Evolutionary conservation across 2,888 invertebrate species (phyloP), one percentile per base, ranked within the genome.

Genomic region (Ditylenchus weischeri): DNA sequence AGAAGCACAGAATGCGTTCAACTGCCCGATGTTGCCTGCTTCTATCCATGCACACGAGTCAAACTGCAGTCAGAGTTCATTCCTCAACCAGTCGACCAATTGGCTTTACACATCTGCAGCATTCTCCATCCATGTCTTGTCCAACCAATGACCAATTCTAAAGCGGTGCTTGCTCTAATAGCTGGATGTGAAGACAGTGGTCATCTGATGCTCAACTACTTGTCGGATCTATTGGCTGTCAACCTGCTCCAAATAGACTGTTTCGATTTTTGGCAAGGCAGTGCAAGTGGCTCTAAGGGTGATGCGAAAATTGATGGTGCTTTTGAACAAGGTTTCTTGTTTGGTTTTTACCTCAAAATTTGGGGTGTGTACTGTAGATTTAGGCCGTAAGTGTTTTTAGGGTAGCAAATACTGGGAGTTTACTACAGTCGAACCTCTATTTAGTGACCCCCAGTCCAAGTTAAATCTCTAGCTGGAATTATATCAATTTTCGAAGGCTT

Each of bases 201-300:
- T 21, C 54, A 54, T 29, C 54, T 54, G 2, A 10, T 54, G 13
- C 21, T 66, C 11, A 66, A 73, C 35, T 51, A 66, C 13, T 65
- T 77, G 5, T 71, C 76, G 35, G 65, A 78, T 65, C 69, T 54
- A 18, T 48, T 68, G 48, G 57, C 57, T 57, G 72, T 75, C 11
- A 76, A 72, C 54, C 63, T 76, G 10, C 38, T 74, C 19, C 69
- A 70, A 65, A 65, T 76, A 10, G 71, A 76, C 57, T 75, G 72
- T 36, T 76, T 74, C 60, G 76, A 78, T 19, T 68, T 75, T 21
- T 76, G 76, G 71, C 74, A 71, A 47, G 76, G 74, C 3, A 73
- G 70, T 61, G 19, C 54, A 62, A 43, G 61, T 76, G 21, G 67
- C 70, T 15, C 66, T 71, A 68, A 60, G 36, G 63, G 70, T 0